A percentile compares a stretch with the other conserved stretches of the same genome.
Conservation (phyloP, 2,113 vertebrate genomes). For the Cyphomyrus discorhynchus region DNA sequence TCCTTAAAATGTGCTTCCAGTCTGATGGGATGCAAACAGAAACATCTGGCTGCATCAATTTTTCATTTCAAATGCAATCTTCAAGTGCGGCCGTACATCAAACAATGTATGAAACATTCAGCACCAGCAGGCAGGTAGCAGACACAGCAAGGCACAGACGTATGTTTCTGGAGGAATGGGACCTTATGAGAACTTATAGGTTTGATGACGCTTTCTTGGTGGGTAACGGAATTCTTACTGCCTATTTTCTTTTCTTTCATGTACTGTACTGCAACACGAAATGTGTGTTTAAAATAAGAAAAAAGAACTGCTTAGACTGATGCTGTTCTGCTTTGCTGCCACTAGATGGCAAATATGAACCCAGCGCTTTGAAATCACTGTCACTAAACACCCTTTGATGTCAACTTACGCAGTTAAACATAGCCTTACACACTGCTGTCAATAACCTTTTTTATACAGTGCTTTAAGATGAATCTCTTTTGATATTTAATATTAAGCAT, state of each 20-base stretch:
- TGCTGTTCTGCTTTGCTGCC: neutral
- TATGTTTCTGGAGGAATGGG: neutral
- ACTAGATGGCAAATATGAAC: conserved; percentile 6
- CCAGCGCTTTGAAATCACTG: neutral
- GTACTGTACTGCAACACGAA: neutral
- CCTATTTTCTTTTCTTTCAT: neutral
- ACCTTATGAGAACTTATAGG: neutral
- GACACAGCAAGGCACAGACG: conserved; percentile 14
- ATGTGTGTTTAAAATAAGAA: neutral
- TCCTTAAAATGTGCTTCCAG: conserved; percentile 32
- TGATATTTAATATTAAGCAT: neutral
- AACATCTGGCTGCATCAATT: conserved; percentile 57
- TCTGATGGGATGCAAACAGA: conserved; percentile 41
- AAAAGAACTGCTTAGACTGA: neutral
- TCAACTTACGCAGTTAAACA: neutral
- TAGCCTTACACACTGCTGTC: neutral
- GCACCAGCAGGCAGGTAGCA: conserved; percentile 28
- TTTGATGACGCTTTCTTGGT: neutral
- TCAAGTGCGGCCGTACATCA: conserved; percentile 38
- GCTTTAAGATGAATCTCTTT: neutral
- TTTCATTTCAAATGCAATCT: conserved; percentile 47
- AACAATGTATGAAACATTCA: conserved; percentile 57
- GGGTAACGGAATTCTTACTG: neutral
- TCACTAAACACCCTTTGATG: neutral
- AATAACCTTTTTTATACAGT: neutral